Base-by-base conservation (phyloP, 2,888 invertebrate species). In the Drosophila mimica region DNA sequence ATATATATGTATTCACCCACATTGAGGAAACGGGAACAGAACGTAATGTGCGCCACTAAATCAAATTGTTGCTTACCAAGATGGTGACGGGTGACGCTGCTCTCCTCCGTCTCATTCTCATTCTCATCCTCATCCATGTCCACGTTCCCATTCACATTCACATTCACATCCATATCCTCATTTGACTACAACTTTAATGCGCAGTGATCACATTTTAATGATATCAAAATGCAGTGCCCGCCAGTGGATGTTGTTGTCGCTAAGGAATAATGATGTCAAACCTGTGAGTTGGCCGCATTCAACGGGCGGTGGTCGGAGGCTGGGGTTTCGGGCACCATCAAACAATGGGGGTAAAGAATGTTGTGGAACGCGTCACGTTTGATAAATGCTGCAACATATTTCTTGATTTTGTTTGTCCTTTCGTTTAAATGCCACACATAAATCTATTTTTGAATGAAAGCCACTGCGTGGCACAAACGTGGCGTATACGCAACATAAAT, bases 371-470 rank as follows among this genome's bases (percentile, higher is more conserved):
- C 76, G 70, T 89, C 83, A 83, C 74, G 83, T 87, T 87, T 87
- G 87, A 87, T 87, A 90, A 87, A 87, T 87, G 89, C 74, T 76
- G 85, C 71, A 83, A 58, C 74, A 83, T 85, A 87, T 87, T 84
- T 76, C 66, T 70, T 82, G 74, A 69, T 74, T 82, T 84, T 74
- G 75, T 80, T 77, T 77, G 74, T 83, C 78, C 74, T 82, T 85
- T 83, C 65, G 66, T 64, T 91, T 88, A 88, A 89, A 82, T 88
- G 83, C 78, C 84, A 66, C 81, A 81, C 91, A 91, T 90, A 91
- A 91, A 91, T 91, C 91, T 91, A 91, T 91, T 91, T 91, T 88
- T 87, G 89, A 90, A 90, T 87, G 88, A 87, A 81, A 72, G 88
- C 67, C 71, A 80, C 73, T 72, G 54, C 58, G 65, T 71, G 66